Evolutionary conservation across 2,888 invertebrate genomes (phyloP).

Genomic region (Criorhina ranunculi): DNA sequence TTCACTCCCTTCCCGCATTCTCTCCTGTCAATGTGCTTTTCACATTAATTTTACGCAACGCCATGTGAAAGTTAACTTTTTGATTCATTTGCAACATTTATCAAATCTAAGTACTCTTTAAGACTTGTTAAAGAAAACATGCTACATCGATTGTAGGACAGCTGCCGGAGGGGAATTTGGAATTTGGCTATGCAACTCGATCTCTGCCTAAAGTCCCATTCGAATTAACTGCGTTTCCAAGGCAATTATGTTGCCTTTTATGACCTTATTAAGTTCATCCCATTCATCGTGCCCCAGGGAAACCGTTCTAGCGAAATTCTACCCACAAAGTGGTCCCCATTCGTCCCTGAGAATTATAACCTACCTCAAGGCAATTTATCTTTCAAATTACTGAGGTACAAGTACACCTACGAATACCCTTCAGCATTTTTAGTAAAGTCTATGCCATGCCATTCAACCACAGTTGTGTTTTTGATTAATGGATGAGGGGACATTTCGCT

Average conservation of each 20-base stretch:
- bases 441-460: constrained; percentile 48
- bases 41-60: constrained; percentile 54
- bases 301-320: constrained; percentile 35
- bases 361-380: constrained; percentile 73
- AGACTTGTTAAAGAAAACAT: constrained; percentile 61
- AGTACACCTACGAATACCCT: constrained; percentile 49
- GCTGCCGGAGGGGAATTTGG: constrained; percentile 7
- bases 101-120: constrained; percentile 64
- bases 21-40: constrained; percentile 48
- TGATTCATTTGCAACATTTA: constrained; percentile 68
- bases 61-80: constrained; percentile 64
- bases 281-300: constrained; percentile 46
- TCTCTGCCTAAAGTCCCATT: constrained; percentile 31
- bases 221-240: constrained; percentile 59
- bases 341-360: constrained; percentile 55
- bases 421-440: constrained; percentile 40
- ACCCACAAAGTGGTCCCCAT: constrained; percentile 46
- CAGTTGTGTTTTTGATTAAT: constrained; percentile 68
- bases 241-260: constrained; percentile 68
- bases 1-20: constrained; percentile 8
- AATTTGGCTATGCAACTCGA: constrained; percentile 25
- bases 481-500: constrained; percentile 14
- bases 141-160: constrained; percentile 45
- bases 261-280: constrained; percentile 67
- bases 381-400: constrained; percentile 58